phyloP scores from a whole-genome alignment of 2,113 vertebrate species.

The Crotalus horridus region DNA sequence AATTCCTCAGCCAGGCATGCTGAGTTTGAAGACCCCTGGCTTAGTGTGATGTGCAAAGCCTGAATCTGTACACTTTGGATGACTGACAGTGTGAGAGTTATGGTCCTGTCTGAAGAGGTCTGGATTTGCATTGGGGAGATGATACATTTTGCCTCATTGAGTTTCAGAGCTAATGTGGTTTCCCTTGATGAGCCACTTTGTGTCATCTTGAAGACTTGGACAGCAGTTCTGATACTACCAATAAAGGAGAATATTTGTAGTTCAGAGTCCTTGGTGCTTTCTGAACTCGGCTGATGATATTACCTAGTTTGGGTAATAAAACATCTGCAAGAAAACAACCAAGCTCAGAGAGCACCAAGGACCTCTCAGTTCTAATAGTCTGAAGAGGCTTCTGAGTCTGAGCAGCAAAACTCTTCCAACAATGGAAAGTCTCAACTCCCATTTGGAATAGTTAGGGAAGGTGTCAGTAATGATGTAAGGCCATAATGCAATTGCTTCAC shows the following conservation, averaged over 20 bases:
- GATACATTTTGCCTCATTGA: not conserved
- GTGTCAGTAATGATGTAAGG: not conserved
- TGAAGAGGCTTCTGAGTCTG: not conserved
- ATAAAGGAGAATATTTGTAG: not conserved
- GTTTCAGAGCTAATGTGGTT: not conserved
- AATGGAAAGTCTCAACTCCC: not conserved
- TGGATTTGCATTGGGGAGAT: not conserved
- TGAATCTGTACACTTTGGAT: not conserved
- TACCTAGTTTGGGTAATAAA: not conserved
- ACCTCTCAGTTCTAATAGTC: not conserved
- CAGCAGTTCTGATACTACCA: not conserved
- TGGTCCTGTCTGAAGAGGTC: not conserved
- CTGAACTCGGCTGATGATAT: not conserved
- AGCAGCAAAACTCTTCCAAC: not conserved
- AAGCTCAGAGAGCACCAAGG: not conserved
- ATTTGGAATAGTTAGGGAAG: not conserved
- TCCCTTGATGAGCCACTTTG: not conserved
- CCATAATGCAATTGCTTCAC: not conserved
- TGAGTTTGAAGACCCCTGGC: not conserved
- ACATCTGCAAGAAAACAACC: not conserved
- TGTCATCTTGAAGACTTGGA: not conserved
- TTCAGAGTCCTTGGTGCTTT: not conserved
- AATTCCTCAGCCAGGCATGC: too few species aligned
- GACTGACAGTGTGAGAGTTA: not conserved
- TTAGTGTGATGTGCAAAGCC: not conserved